Percentiles rank a stretch among this genome's conserved stretches.
These are phyloP conservation scores for Pipistrellus pygmaeus DNA, from an alignment of 2,797 vertebrate genomes.

Conservation along the genomic window DNA sequence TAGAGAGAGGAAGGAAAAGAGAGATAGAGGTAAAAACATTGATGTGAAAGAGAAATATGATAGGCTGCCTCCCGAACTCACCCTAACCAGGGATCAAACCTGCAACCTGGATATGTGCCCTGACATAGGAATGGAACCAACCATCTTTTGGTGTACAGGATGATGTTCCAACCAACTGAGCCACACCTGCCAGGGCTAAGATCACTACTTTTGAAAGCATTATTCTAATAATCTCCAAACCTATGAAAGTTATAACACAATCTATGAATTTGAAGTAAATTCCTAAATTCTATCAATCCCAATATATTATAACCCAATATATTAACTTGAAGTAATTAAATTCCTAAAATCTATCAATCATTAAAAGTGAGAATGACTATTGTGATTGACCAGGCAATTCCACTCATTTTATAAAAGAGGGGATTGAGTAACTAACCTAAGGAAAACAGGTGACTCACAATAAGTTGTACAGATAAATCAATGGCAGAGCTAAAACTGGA, in stretches of 20 bases:
- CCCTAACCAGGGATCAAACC: background rate
- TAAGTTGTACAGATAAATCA: background rate
- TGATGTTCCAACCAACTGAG: background rate
- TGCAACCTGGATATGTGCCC: background rate
- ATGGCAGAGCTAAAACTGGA: background rate
- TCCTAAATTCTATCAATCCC: background rate
- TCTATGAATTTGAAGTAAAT: no score
- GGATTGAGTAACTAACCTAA: background rate
- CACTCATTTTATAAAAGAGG: background rate
- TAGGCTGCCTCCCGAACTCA: background rate
- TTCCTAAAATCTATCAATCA: background rate
- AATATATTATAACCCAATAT: background rate
- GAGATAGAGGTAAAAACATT: background rate
- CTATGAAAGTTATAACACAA: no score
- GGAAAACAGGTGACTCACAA: background rate
- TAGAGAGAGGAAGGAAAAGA: background rate
- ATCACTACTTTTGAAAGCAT: background rate
- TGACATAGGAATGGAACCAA: background rate
- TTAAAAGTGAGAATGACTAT: background rate
- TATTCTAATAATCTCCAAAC: background rate
- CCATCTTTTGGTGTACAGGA: background rate
- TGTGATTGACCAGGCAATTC: background rate
- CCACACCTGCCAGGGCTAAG: background rate
- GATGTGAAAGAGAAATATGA: background rate
- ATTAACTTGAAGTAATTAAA: background rate